Percentiles rank a stretch among this genome's conserved stretches.
Conservation (phyloP, 2,113 vertebrate species). For the Sminthopsis crassicaudata region DNA sequence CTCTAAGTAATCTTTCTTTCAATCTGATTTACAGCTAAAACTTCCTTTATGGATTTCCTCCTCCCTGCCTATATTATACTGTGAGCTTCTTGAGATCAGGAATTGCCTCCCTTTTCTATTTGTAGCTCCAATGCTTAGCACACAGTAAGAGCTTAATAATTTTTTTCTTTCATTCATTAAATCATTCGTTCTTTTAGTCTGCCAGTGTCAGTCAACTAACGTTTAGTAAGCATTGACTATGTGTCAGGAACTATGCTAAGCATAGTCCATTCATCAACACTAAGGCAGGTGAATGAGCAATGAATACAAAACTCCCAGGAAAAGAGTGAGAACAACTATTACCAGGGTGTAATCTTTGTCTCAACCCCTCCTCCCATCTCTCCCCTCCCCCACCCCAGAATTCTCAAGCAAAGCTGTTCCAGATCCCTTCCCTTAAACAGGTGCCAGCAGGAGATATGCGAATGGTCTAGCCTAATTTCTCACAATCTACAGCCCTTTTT, state of each 20-base stretch:
- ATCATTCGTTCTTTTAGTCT: not conserved
- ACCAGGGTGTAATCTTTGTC: not conserved
- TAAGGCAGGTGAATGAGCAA: not conserved
- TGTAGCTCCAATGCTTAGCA: not conserved
- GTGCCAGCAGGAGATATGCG: no score
- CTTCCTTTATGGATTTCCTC: no score
- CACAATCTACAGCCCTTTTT: no score
- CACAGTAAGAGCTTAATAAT: not conserved
- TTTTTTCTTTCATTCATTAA: not conserved
- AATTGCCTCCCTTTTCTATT: not conserved
- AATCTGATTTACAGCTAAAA: no score
- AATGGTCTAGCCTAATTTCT: no score
- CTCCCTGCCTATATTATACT: not conserved
- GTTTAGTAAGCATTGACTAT: not conserved
- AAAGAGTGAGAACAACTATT: not conserved
- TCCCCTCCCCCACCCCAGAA: not conserved
- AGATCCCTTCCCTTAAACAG: no score
- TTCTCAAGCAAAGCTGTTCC: not conserved
- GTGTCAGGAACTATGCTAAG: not conserved
- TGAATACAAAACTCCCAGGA: not conserved
- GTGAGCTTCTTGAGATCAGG: not conserved
- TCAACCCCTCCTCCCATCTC: not conserved
- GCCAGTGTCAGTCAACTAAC: not conserved
- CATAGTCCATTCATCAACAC: not conserved
- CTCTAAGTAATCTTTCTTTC: no score